These are phyloP conservation scores for Drosophila orosa DNA, from an alignment of 1,140 invertebrate genomes.

Conservation along the genomic window DNA sequence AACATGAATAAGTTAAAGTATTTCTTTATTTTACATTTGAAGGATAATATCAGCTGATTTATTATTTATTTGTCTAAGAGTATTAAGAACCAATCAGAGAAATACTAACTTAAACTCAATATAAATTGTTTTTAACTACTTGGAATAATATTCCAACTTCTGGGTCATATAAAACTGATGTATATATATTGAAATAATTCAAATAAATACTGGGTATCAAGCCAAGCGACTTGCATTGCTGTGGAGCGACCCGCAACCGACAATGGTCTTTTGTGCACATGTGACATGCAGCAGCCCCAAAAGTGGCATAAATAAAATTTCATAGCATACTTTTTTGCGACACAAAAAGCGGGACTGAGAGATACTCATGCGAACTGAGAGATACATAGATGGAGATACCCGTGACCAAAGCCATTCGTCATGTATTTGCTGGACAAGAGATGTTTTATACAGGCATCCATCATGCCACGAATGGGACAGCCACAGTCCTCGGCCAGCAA, in stretches of 20 bases:
- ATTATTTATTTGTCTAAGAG: neutral
- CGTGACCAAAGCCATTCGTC: slow-evolving; percentile 40
- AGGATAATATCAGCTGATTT: neutral
- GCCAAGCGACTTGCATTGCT: slow-evolving; percentile 17
- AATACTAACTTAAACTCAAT: neutral
- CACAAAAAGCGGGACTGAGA: neutral
- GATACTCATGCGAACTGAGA: slow-evolving; percentile 13
- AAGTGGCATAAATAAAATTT: slow-evolving; percentile 79
- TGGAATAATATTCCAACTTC: neutral
- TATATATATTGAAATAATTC: neutral
- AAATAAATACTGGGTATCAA: slow-evolving; percentile 8
- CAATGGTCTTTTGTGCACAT: slow-evolving; percentile 51
- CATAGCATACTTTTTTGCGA: slow-evolving; percentile 62
- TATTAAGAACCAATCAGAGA: too few relatives aligned
- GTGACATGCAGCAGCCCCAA: slow-evolving; percentile 72
- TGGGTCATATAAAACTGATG: rapidly evolving
- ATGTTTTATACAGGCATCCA: slow-evolving; percentile 44
- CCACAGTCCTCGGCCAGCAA: neutral
- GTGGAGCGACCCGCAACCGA: slow-evolving; percentile 24
- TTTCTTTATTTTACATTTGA: too few relatives aligned
- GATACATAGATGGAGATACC: slow-evolving; percentile 14
- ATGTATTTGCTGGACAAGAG: slow-evolving; percentile 41
- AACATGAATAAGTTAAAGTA: too few relatives aligned
- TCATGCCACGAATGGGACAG: slow-evolving; percentile 32
- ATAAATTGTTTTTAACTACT: neutral